Base-by-base conservation (phyloP, 2,113 vertebrate species). In the Sigmodon hispidus region DNA sequence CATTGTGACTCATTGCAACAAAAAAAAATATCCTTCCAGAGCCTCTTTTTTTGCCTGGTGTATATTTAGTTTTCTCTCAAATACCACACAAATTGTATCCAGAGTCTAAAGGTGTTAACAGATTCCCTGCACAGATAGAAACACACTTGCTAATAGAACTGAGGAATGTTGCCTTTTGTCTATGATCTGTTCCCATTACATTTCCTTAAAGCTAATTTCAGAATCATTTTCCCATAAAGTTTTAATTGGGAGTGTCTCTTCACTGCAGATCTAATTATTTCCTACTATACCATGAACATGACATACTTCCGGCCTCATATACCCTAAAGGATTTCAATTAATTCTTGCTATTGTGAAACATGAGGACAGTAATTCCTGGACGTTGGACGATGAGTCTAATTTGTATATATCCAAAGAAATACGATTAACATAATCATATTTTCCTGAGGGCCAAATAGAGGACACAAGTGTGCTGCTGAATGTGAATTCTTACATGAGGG, bases 321-420 rank as follows among this genome's bases (percentile, higher is more conserved):
- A 73, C 75, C 85, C 96, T 97, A 96, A 98, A 96, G 45, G 90
- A 97, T 98, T 97, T 98, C 94, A 93, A 96, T 97, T 96, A 98
- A 98, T 83, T 97, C 73, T 48, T 67, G 87, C 73, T 95, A 96
- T 92, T 97, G 88, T 88, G 72, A 96, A 97, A 94, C 95, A 97
- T 88, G 94, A 97, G 67, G 45, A 69, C 96, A 97, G 94, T 96
- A 98, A 97, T 98, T 96, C 69, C 96, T 98, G 93, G 86, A 73
- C 94, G 96, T 96, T 80, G 0, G 93, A 40, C 84, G 97, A 96
- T 94, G 92, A 94, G 96, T 77, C 79, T 91, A 94, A 96, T 96
- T 96, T 97, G 98, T 95, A 95, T 94, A 95, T 97, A 97, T 93
- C 94, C 93, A 95, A 96, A 92, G 93, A 94, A 97, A 96, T 96